A percentile compares a stretch with the other conserved stretches of the same genome.
phyloP scores from a whole-genome alignment of 2,888 invertebrate species.

The Rosalia funebris region DNA sequence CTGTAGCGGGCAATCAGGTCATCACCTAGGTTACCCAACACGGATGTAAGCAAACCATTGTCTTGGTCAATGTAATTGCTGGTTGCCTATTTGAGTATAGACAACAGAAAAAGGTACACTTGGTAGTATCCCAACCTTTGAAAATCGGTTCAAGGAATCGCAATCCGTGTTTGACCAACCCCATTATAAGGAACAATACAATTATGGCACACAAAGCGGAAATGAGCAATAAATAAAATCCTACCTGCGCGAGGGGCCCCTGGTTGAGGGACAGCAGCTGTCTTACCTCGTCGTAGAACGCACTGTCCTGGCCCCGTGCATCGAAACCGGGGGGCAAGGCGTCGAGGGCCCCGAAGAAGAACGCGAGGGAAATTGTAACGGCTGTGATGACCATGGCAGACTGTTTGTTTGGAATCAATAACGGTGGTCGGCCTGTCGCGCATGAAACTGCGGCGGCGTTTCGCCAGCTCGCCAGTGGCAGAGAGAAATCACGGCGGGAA shows the following conservation, averaged over 20 bases:
- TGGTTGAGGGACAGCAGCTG: constrained; percentile 65
- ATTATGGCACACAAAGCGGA: too few species aligned
- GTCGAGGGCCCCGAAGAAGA: constrained; percentile 42
- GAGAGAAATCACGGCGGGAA: constrained; percentile 15
- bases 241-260: constrained; percentile 57
- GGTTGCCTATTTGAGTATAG: too few species aligned
- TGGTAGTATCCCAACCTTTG: too few species aligned
- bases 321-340: constrained; percentile 43
- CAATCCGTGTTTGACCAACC: too few species aligned
- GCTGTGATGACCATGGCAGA: constrained; percentile 56
- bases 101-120: too few species aligned
- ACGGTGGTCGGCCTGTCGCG: constrained; percentile 15
- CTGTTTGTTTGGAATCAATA: constrained; percentile 36
- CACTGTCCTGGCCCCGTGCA: constrained; percentile 52
- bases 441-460: constrained; percentile 10
- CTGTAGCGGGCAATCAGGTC: too few species aligned
- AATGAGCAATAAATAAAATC: constrained; percentile 24
- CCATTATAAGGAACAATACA: too few species aligned
- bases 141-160: too few species aligned
- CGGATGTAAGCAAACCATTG: too few species aligned
- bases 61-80: too few species aligned
- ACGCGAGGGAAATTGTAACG: constrained; percentile 51
- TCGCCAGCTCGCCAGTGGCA: constrained; percentile 21
- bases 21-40: too few species aligned
- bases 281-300: constrained; percentile 68